phyloP scores from a whole-genome alignment of 2,797 vertebrate genomes.

The Coregonus suidteri region DNA sequence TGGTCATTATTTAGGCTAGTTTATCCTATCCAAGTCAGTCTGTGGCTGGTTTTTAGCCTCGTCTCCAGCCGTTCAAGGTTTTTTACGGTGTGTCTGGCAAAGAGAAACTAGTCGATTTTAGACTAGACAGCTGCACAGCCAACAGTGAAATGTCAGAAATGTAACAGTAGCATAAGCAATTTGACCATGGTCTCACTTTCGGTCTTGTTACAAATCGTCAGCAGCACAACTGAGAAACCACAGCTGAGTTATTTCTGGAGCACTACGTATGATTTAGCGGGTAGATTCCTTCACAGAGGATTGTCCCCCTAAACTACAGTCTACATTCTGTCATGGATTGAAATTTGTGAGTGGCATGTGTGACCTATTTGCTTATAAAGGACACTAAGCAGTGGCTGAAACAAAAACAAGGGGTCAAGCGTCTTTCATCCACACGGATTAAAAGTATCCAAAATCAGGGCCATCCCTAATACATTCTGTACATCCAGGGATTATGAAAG shows the following conservation, averaged over 20 bases:
- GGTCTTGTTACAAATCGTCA: background rate
- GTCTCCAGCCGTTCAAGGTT: background rate
- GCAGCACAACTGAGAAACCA: background rate
- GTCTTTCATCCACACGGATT: slow-evolving; percentile 58
- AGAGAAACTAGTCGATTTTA: background rate
- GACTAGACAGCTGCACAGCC: background rate
- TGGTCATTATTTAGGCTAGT: slow-evolving; percentile 3
- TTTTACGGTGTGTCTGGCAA: background rate
- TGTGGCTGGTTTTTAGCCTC: background rate
- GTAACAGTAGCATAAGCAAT: background rate
- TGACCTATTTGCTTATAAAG: slow-evolving; percentile 43
- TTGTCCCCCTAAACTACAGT: slow-evolving; percentile 24
- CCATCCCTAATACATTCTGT: slow-evolving; percentile 60
- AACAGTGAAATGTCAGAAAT: background rate
- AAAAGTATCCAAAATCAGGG: slow-evolving; percentile 67
- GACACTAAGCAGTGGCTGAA: slow-evolving; percentile 10
- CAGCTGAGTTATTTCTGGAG: background rate
- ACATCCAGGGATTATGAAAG: slow-evolving; percentile 64
- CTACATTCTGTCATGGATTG: slow-evolving; percentile 31
- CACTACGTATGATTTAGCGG: background rate
- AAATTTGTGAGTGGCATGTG: slow-evolving; percentile 26
- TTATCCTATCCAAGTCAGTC: background rate
- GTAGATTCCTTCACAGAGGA: slow-evolving; percentile 15
- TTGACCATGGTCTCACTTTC: background rate
- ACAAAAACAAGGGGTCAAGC: slow-evolving; percentile 55